Conservation (phyloP, 2,888 invertebrate species). For the Strigamia transsilvanica region DNA sequence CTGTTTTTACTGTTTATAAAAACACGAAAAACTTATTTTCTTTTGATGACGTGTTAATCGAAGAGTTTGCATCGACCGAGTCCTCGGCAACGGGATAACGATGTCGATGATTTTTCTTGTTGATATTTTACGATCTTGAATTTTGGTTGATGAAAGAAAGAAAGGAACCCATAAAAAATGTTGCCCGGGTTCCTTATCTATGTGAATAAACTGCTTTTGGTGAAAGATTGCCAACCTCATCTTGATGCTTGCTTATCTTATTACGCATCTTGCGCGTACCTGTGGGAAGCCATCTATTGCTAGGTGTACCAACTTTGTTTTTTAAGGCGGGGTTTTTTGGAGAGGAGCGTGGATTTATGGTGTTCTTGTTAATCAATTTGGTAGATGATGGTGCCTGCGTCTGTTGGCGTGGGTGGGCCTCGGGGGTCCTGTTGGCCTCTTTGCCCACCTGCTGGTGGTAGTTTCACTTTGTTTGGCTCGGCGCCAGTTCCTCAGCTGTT, state of each 20-base stretch:
- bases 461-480: constrained; percentile 2
- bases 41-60: too few species aligned
- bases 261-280: constrained; percentile 5
- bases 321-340: neutral
- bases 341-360: constrained; percentile 22
- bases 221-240: constrained; percentile 39
- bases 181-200: neutral
- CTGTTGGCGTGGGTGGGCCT: constrained; percentile 29
- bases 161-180: neutral
- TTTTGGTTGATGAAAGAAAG: neutral
- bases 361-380: constrained; percentile 37
- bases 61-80: too few species aligned
- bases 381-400: constrained; percentile 29
- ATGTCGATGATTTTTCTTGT: neutral
- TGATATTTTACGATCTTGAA: neutral
- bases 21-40: too few species aligned
- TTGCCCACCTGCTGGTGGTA: constrained; percentile 28
- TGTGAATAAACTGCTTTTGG: constrained; percentile 33
- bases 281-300: constrained; percentile 30
- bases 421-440: constrained; percentile 24
- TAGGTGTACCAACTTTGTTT: neutral
- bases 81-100: too few species aligned
- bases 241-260: neutral
- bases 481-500: neutral
- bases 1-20: too few species aligned